Evolutionary conservation across 2,113 vertebrate genomes (phyloP), one percentile per base, ranked within the genome.

Genomic region (Heliornis fulica): DNA sequence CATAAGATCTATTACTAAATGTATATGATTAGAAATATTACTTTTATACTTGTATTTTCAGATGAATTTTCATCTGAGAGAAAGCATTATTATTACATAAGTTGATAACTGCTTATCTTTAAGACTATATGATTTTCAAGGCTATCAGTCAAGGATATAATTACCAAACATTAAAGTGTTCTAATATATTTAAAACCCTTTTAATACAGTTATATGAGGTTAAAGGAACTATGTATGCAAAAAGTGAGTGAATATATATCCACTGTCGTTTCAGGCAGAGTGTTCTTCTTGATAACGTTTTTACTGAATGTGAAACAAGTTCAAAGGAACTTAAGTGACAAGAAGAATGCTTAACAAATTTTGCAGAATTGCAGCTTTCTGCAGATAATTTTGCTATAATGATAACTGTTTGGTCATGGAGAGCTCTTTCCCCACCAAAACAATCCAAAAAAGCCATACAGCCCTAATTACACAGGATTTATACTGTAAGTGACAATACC

Each of bases 401-500:
- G 53, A 65, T 41, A 0, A 83, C 23, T 75, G 64, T 22, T 85
- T 80, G 31, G 68, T 31, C 2, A 5, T 4, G 5, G 20, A 78
- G 41, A 83, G n/a, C 19, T 46, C 23, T 46, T 80, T 57, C 50
- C 51, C 16, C 40, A 43, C 14, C 26, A 59, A 81, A 89, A 53
- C 8, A 81, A 41, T 15, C 57, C 13, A 10, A 77, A 57, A 46
- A 59, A 84, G 8, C 15, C 56, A 41, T 26, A 78, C 1, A 63
- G 38, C 19, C 43, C 29, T 38, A 70, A 13, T 22, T 61, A 57
- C 43, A 63, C 17, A 21, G 22, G 16, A 54, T 21, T 38, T 60
- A 65, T 32, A 31, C 19, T 77, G 2, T 38, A 65, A 64, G 41
- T 34, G 38, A 89, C 51, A 48, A 22, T 98, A 98, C 99, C 99